Percentiles rank a stretch among this genome's conserved stretches.
These are phyloP conservation scores for Lithophane socia DNA, from an alignment of 2,888 invertebrate species.

Conservation along the genomic window DNA sequence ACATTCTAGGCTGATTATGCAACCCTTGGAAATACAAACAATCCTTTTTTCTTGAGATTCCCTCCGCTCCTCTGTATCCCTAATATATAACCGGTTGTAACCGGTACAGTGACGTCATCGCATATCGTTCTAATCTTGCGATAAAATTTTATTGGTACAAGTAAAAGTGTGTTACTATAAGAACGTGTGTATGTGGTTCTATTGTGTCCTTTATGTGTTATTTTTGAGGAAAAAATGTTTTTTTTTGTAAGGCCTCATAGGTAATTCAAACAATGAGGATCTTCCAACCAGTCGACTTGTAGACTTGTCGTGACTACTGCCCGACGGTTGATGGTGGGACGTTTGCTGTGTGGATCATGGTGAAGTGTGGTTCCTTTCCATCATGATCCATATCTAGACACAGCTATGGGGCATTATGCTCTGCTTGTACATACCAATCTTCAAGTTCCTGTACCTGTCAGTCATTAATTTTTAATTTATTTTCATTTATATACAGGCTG, in stretches of 20 bases:
- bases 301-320: no score
- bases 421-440: no score
- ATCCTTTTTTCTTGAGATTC: neutral
- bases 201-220: neutral
- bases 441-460: neutral
- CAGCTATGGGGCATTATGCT: no score
- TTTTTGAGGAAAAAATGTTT: neutral
- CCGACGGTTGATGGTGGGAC: no score
- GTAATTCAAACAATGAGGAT: neutral
- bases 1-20: no score
- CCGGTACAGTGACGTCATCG: conserved; percentile 21
- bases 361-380: neutral
- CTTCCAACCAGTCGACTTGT: no score
- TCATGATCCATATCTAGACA: neutral
- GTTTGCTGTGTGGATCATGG: neutral
- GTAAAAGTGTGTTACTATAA: conserved; percentile 14
- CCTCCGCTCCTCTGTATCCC: neutral
- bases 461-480: no score
- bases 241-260: neutral
- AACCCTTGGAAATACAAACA: neutral
- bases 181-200: neutral
- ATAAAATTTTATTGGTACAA: conserved; percentile 59
- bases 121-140: conserved; percentile 52
- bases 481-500: no score
- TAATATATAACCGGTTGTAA: conserved; percentile 5